A percentile compares a stretch with the other conserved stretches of the same genome.
Conservation (phyloP, 2,113 vertebrate species). For the Bungarus multicinctus region DNA sequence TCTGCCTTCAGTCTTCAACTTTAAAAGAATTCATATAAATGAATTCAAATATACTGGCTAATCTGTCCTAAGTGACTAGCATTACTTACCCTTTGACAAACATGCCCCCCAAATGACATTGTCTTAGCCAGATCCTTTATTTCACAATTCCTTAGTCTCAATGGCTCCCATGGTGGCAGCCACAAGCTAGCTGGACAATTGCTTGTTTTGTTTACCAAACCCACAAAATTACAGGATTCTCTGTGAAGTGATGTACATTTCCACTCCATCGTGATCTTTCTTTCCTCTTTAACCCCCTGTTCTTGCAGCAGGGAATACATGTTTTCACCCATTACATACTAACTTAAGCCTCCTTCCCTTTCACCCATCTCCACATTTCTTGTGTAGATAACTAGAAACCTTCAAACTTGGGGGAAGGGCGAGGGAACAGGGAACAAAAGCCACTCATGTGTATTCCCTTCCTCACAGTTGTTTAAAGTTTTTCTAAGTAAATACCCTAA, state of each 20-base stretch:
- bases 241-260: conserved; percentile 45
- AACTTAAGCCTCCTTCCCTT: not conserved
- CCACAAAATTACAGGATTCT: conserved; percentile 65
- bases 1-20: conserved; percentile 24
- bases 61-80: conserved; percentile 29
- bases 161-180: conserved; percentile 60
- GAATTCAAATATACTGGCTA: not conserved
- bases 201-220: conserved; percentile 62
- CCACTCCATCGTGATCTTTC: conserved; percentile 51
- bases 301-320: conserved; percentile 54
- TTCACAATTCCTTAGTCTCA: conserved; percentile 56
- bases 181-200: conserved; percentile 61
- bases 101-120: conserved; percentile 57
- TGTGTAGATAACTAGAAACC: not conserved
- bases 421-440: not conserved
- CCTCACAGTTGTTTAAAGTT: not conserved
- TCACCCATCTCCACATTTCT: not conserved
- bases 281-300: conserved; percentile 61
- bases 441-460: not conserved
- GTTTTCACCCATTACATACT: not conserved
- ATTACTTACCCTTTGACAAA: conserved; percentile 40
- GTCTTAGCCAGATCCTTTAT: conserved; percentile 47
- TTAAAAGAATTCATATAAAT: conserved; percentile 11
- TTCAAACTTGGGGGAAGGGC: not conserved
- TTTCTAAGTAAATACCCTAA: not conserved